Evolutionary conservation across 2,888 invertebrate species (phyloP), one percentile per base, ranked within the genome.

Genomic region (Rapana venosa): DNA sequence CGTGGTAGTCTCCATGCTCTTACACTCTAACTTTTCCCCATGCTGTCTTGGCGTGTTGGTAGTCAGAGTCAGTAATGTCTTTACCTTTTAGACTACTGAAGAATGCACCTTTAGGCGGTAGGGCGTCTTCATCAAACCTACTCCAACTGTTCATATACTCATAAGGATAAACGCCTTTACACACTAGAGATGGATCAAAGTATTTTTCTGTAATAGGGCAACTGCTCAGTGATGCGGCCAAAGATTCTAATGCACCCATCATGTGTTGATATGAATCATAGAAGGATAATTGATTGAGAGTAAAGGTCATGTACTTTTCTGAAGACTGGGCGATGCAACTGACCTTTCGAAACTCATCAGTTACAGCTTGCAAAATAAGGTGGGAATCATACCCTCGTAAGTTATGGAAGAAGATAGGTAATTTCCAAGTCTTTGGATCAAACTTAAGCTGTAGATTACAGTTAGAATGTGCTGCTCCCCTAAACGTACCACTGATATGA

Each of bases 1-100:
- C 81, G 35, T 88, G 88, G 22, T 88, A 88, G 56, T 88, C 88
- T 20, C 20, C 15, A 88, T 35, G 5, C 79, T 79, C 30, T 58
- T 36, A 17, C 30, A 8, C 26, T 17, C 13, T 22, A 66, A 22
- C n/a, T 66, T 26, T 66, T 17, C 26, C n/a, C 66, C 66, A 66
- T 17, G 66, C 66, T 66, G 17, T 13, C 66, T 66, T 17, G 1
- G 66, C 66, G 13, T 66, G 26, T 66, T 66, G 20, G 26, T 66
- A 66, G 13, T 66, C 66, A 26, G 66, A 17, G 66, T 66, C 66
- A 66, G 6, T 22, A 22, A 66, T 66, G 66, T 26, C 66, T 66
- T 26, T 26, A 26, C 66, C 66, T 66, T 26, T 66, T 22, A 66
- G 66, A 66, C 66, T 17, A 26, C 66, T 66, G 13, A 22, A 66